Percentiles rank a stretch among this genome's conserved stretches.
phyloP scores from a whole-genome alignment of 2,113 vertebrate genomes.

The Piaya cayana region DNA sequence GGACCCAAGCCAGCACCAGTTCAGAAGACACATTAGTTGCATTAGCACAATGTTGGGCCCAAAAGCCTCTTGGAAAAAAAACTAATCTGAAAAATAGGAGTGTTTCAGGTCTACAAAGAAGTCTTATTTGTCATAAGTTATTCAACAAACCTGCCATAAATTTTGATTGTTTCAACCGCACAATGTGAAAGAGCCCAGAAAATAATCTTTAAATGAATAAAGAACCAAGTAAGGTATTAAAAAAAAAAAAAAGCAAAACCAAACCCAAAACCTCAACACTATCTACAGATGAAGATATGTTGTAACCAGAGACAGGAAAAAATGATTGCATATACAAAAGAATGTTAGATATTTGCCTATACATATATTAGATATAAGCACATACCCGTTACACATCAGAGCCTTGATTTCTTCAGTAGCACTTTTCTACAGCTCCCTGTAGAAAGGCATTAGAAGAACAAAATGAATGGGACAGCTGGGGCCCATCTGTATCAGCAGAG shows the following conservation, averaged over 20 bases:
- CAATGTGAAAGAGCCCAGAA: neutral
- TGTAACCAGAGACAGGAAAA: neutral
- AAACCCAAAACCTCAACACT: fast-evolving
- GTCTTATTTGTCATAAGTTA: neutral
- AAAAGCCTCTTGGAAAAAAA: neutral
- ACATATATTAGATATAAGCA: neutral
- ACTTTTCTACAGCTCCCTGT: neutral
- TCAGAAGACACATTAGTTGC: neutral
- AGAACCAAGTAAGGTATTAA: neutral
- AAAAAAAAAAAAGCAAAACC: no score
- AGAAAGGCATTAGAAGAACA: neutral
- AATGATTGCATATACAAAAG: neutral
- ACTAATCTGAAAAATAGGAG: neutral
- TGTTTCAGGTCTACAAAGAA: neutral
- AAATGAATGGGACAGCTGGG: neutral
- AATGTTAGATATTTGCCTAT: neutral
- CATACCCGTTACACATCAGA: neutral
- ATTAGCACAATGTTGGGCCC: neutral
- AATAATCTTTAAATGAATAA: neutral
- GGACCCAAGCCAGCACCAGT: neutral
- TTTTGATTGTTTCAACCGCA: neutral
- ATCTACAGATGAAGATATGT: neutral
- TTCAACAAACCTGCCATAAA: neutral
- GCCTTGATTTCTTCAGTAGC: neutral
- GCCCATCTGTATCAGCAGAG: neutral